These are phyloP conservation scores for Isotomurus palustris DNA, from an alignment of 2,888 invertebrate genomes.

Conservation along the genomic window DNA sequence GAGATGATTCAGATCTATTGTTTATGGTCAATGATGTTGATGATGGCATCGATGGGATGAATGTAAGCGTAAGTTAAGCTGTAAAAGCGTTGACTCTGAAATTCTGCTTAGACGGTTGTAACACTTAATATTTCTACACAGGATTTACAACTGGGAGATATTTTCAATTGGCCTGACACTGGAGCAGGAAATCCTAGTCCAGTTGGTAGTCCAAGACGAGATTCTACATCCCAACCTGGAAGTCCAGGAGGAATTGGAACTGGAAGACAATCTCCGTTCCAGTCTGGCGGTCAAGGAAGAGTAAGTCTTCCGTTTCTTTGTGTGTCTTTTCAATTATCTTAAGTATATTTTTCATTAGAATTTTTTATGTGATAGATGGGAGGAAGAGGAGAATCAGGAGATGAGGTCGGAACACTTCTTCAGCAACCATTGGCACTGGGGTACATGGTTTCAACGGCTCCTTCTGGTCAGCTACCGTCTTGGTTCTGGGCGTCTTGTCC, in stretches of 20 bases:
- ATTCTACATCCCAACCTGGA: conserved; percentile 49
- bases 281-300: conserved; percentile 55
- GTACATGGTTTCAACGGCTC: conserved; percentile 94
- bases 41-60: conserved; percentile 66
- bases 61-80: conserved; percentile 26
- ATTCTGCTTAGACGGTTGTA: background rate
- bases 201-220: conserved; percentile 51
- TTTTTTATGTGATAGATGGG: conserved; percentile 30
- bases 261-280: conserved; percentile 55
- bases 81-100: background rate
- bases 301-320: conserved; percentile 48
- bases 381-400: conserved; percentile 39
- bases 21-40: conserved; percentile 58
- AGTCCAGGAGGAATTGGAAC: conserved; percentile 57
- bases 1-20: conserved; percentile 62
- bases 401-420: conserved; percentile 76
- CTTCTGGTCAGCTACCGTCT: conserved; percentile 83
- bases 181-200: conserved; percentile 54
- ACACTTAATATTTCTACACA: conserved; percentile 10
- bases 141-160: conserved; percentile 45
- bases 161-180: conserved; percentile 43
- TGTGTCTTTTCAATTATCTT: background rate
- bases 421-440: conserved; percentile 98
- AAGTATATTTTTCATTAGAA: background rate
- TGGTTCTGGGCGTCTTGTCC: conserved; percentile 99